A percentile compares a stretch with the other conserved stretches of the same genome.
These are phyloP conservation scores for Himalopsyche anomala DNA, from an alignment of 2,888 invertebrate species.

Conservation along the genomic window DNA sequence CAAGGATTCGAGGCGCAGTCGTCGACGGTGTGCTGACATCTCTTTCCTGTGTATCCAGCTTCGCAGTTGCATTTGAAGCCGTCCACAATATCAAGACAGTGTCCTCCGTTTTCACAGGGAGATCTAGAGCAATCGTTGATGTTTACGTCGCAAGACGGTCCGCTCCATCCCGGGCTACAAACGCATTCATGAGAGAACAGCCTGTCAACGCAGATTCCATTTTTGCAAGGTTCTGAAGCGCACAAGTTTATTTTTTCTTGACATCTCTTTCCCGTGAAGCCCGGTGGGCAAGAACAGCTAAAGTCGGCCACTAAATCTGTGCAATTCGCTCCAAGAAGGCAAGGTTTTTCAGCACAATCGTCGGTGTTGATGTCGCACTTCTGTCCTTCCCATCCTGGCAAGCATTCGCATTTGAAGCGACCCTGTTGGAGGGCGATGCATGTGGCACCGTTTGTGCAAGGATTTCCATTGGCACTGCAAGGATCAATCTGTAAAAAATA, in stretches of 20 bases:
- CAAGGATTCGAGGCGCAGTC: slow-evolving; percentile 94
- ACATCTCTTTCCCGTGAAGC: slow-evolving; percentile 97
- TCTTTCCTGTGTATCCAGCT: slow-evolving; percentile 94
- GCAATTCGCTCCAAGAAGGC: slow-evolving; percentile 92
- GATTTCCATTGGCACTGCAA: slow-evolving; percentile 91
- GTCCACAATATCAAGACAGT: slow-evolving; percentile 91
- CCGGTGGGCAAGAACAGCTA: slow-evolving; percentile 93
- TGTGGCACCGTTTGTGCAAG: slow-evolving; percentile 92
- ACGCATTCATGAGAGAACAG: slow-evolving; percentile 91
- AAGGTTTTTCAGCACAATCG: slow-evolving; percentile 95
- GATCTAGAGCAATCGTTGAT: slow-evolving; percentile 92
- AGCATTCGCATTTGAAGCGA: slow-evolving; percentile 95
- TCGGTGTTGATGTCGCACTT: slow-evolving; percentile 95
- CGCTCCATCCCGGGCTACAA: slow-evolving; percentile 95
- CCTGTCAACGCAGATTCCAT: slow-evolving; percentile 94
- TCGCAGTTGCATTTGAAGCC: slow-evolving; percentile 93
- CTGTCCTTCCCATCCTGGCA: slow-evolving; percentile 98
- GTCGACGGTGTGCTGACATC: slow-evolving; percentile 95
- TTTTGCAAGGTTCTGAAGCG: slow-evolving; percentile 91
- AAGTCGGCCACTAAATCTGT: slow-evolving; percentile 97
- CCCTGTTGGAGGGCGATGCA: slow-evolving; percentile 94
- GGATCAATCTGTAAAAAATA: slow-evolving; percentile 85
- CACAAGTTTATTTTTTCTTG: slow-evolving; percentile 97
- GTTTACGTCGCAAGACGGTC: slow-evolving; percentile 90
- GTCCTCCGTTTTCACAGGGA: slow-evolving; percentile 95